These are phyloP conservation scores for Cephus runcator DNA, from an alignment of 2,888 invertebrate species.

Conservation along the genomic window DNA sequence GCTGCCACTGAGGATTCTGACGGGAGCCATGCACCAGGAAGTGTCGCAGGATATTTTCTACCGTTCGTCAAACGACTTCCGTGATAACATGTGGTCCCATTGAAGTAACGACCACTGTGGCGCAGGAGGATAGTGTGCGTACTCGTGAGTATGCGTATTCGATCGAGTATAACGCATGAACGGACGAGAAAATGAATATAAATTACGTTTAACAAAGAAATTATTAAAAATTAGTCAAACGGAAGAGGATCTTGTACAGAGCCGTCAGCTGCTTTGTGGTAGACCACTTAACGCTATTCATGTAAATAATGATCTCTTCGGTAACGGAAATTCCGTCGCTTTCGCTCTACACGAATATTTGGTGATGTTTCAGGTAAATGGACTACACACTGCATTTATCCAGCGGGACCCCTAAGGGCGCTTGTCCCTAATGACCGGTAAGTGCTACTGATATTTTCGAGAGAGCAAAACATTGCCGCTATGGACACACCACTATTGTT, in stretches of 20 bases:
- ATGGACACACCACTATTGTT: not conserved
- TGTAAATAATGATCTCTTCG: not conserved
- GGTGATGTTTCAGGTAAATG: not conserved
- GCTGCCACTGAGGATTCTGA: constrained; percentile 41
- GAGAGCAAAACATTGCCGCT: not conserved
- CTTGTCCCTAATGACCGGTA: constrained; percentile 1
- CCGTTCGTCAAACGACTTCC: constrained; percentile 34
- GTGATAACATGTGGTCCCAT: constrained; percentile 48
- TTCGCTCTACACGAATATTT: not conserved
- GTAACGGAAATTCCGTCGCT: not conserved
- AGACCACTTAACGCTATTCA: not conserved
- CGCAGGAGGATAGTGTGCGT: not conserved
- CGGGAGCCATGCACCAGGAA: constrained; percentile 47
- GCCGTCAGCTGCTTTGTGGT: not conserved
- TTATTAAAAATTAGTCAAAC: not conserved
- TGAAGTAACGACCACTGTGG: constrained; percentile 35
- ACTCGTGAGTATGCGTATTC: not conserved
- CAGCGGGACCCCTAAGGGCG: not conserved
- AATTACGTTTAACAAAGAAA: not conserved
- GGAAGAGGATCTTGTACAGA: not conserved
- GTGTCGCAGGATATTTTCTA: constrained; percentile 31
- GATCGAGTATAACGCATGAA: not conserved
- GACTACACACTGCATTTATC: not conserved
- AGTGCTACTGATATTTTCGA: constrained; percentile 3
- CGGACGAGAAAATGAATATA: not conserved